Evolutionary conservation across 2,888 invertebrate species (phyloP).

Genomic region (Hirtodrosophila alboralis): DNA sequence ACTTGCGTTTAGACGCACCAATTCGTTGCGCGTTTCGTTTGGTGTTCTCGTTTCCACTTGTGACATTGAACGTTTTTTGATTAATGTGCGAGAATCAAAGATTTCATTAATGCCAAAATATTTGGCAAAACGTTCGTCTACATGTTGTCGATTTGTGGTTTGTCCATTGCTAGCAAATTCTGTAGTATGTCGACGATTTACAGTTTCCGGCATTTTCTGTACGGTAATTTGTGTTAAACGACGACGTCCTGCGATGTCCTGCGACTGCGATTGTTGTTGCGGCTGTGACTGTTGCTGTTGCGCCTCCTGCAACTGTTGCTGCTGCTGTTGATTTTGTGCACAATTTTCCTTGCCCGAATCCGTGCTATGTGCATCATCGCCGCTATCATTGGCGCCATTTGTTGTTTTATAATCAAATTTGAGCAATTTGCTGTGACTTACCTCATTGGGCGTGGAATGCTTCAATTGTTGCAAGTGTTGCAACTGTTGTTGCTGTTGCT

Average conservation of each 20-base stretch:
- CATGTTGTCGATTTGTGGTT: conserved; percentile 17
- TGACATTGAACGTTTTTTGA: conserved; percentile 34
- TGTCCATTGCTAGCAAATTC: conserved; percentile 40
- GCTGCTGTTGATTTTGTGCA: conserved; percentile 59
- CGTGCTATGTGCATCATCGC: conserved; percentile 63
- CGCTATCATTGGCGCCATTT: conserved; percentile 36
- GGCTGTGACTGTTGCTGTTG: conserved; percentile 22
- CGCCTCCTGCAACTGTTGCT: conserved; percentile 17
- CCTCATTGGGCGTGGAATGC: conserved; percentile 13
- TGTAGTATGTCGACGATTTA: conserved; percentile 58
- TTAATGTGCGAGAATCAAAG: conserved; percentile 19
- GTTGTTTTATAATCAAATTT: conserved; percentile 54
- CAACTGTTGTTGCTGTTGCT: too few species aligned
- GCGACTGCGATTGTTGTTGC: conserved; percentile 13
- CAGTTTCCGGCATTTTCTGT: conserved; percentile 41
- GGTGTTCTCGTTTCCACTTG: too few species aligned
- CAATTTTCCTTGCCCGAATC: conserved; percentile 83
- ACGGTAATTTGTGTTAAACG: conserved; percentile 40
- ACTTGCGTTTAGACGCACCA: conserved; percentile 68
- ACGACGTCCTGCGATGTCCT: too few species aligned
- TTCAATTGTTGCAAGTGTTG: too few species aligned
- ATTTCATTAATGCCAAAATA: conserved; percentile 77
- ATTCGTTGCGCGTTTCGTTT: conserved; percentile 67
- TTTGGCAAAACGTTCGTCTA: conserved; percentile 78
- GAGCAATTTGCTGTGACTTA: conserved; percentile 39